Evolutionary conservation across 2,113 vertebrate species (phyloP), one percentile per base, ranked within the genome.

Genomic region (Nanorana parkeri): DNA sequence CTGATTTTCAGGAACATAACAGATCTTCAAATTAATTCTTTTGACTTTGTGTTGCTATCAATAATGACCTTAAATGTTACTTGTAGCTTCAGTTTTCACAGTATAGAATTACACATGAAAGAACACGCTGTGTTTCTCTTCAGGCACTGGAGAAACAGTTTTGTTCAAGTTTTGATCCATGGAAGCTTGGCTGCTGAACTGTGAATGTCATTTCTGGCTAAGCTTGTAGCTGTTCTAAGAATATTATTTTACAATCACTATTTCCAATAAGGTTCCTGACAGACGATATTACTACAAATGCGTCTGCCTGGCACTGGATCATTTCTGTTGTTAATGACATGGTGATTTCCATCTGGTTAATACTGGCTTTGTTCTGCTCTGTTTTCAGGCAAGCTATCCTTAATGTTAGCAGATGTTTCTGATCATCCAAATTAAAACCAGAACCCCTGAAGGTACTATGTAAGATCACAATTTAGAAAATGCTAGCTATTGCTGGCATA

Each of bases 401-500:
- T 68, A 75, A 67, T 76, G 71, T 76, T 83, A 83, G 63, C 80
- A 83, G 80, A 83, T 83, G 80, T 76, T n/a, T 83, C 63, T 56
- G 71, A 74, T 83, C 63, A 58, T 51, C 65, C 63, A 76, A 60
- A 83, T 83, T 66, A 68, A 83, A 83, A 76, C 80, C 29, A 52
- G 72, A 76, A 75, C 80, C 80, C 80, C 80, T 83, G 51, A 83
- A 83, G 80, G 80, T 83, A 83, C 60, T 26, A n/a, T 17, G 64
- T 83, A 76, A 83, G 72, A 83, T 76, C 80, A 83, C 72, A 61
- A 47, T 76, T 83, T 76, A 76, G 72, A 76, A 81, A 81, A 82
- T 58, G 51, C 80, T 24, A 28, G 52, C 80, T 76, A 83, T 28
- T 83, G 71, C 71, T 28, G 54, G 65, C 51, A 81, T 85, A 63